Conservation (phyloP, 1,140 invertebrate genomes). For the Heliconius eleuchia region DNA sequence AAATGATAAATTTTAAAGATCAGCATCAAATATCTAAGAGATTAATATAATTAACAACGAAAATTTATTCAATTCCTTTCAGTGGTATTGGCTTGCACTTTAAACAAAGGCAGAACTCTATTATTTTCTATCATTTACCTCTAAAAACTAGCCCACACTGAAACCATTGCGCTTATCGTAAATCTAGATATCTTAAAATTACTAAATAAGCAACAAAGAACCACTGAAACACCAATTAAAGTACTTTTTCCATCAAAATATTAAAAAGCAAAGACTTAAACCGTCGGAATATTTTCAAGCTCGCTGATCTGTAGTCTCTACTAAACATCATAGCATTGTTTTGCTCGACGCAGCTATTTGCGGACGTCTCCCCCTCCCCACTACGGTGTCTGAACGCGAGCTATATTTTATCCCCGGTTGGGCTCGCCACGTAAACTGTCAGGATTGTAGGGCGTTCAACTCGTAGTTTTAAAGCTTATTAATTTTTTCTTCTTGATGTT, state of each 20-base stretch:
- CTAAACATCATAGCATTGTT: constrained; percentile 78
- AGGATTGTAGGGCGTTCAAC: constrained; percentile 77
- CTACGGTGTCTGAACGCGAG: constrained; percentile 66
- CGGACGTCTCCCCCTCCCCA: constrained; percentile 47
- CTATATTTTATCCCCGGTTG: constrained; percentile 77
- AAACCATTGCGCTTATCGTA: background rate
- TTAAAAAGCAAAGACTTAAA: constrained; percentile 28
- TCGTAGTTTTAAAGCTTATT: constrained; percentile 60
- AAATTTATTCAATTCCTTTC: too few species aligned
- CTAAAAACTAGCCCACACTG: background rate
- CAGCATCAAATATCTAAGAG: too few species aligned
- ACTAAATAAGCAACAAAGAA: background rate
- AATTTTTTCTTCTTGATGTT: constrained; percentile 37
- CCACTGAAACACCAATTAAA: background rate
- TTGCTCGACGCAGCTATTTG: constrained; percentile 77
- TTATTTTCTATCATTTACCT: too few species aligned
- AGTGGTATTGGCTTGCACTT: too few species aligned
- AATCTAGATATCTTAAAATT: background rate
- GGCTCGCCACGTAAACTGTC: constrained; percentile 75
- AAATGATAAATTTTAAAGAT: too few species aligned
- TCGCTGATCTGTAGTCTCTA: constrained; percentile 57
- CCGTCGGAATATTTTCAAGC: constrained; percentile 42
- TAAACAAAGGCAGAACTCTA: too few species aligned
- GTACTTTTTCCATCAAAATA: constrained; percentile 4
- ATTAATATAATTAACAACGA: too few species aligned